A percentile compares a stretch with the other conserved stretches of the same genome.
Evolutionary conservation across 2,888 invertebrate genomes (phyloP).

Genomic region (Aleiodes alternator): DNA sequence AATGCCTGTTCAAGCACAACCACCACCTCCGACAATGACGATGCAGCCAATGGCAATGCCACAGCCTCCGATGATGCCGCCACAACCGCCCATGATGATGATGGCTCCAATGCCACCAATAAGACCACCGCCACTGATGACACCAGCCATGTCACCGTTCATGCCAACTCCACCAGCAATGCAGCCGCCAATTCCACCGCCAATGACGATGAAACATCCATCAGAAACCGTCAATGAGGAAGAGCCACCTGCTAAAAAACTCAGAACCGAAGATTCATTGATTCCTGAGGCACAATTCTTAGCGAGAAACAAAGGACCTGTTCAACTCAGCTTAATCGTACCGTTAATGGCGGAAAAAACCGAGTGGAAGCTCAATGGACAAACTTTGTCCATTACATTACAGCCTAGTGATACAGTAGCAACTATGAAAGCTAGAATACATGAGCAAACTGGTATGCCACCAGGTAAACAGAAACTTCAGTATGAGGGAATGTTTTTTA

Average conservation of each 20-base stretch:
- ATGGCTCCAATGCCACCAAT: slow-evolving; percentile 80
- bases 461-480: slow-evolving; percentile 98
- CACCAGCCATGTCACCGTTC: slow-evolving; percentile 74
- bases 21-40: slow-evolving; percentile 70
- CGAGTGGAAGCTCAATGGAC: slow-evolving; percentile 97
- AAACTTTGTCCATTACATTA: slow-evolving; percentile 86
- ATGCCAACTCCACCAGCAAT: slow-evolving; percentile 74
- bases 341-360: slow-evolving; percentile 91
- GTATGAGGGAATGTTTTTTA: slow-evolving; percentile 98
- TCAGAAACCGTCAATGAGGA: slow-evolving; percentile 80
- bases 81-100: slow-evolving; percentile 80
- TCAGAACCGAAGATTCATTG: slow-evolving; percentile 93
- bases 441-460: slow-evolving; percentile 93
- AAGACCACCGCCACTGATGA: slow-evolving; percentile 79
- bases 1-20: slow-evolving; percentile 73
- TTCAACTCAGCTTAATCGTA: slow-evolving; percentile 87
- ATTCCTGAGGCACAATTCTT: slow-evolving; percentile 92
- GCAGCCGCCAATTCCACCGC: slow-evolving; percentile 73
- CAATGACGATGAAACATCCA: slow-evolving; percentile 76
- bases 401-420: slow-evolving; percentile 88
- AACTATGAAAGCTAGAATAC: slow-evolving; percentile 90
- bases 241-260: slow-evolving; percentile 91
- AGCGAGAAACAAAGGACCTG: slow-evolving; percentile 83
- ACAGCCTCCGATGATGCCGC: slow-evolving; percentile 77
- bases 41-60: slow-evolving; percentile 75